Evolutionary conservation across 2,888 invertebrate genomes (phyloP), one percentile per base, ranked within the genome.

Genomic region (Tetanocera ferruginea): DNA sequence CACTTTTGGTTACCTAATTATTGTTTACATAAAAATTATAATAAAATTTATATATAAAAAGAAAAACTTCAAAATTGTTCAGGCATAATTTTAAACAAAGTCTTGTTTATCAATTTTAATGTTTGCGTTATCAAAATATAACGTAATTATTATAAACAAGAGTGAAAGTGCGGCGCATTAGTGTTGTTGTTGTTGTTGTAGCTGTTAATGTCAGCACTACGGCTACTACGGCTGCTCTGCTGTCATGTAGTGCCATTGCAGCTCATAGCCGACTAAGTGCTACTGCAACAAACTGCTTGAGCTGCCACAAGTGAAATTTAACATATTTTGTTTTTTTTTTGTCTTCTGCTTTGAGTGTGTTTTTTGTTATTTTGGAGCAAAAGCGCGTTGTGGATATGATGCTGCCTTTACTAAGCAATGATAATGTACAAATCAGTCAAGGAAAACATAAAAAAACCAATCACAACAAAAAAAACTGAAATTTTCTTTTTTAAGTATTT

Each of bases 121-220:
- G 57, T 28, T 34, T 51, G 64, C 62, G 62, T 73, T 62, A 73
- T 60, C 74, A 62, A 62, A 74, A 64, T 51, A 74, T 74, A 73
- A 57, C 64, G 51, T 62, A 43, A 73, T 60, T 43, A 60, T 64
- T 62, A 49, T n/a, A 64, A 62, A 74, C 49, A 64, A 62, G 31
- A 74, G 74, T 74, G 74, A 74, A 74, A 74, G 74, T 71, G 51
- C n/a, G 55, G 17, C 71, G 57, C 4, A 17, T 28, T 14, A 11
- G 3, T 31, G 25, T 28, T 23, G 28, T 25, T n/a, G 0, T 28
- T 25, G 28, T 23, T 28, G 31, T 55, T 49, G 37, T 34, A 28
- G 23, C 67, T 25, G 49, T 67, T 49, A 67, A n/a, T 49, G 67
- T 19, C 67, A 49, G 23, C 5, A 49, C 6, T 19, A 19, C 11